Evolutionary conservation across 92 coral and sea anemone genomes (phyloP).

Genomic region (Desmophyllum pertusum): DNA sequence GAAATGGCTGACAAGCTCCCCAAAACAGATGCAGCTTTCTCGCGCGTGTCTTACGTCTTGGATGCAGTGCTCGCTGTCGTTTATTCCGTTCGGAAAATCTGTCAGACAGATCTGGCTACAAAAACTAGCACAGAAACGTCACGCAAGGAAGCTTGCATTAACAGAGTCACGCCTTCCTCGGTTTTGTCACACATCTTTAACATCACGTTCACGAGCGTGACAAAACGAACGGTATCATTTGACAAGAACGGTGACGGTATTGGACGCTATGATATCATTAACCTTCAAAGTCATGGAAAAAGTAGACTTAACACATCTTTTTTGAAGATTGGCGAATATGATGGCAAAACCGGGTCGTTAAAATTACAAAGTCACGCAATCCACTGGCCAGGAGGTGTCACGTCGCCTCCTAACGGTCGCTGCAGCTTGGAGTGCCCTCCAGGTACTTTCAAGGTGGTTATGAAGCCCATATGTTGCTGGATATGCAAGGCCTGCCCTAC

Average conservation of each 20-base stretch:
- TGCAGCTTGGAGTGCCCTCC: slow-evolving; percentile 71
- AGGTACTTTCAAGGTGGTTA: slow-evolving; percentile 59
- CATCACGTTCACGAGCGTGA: slow-evolving; percentile 47
- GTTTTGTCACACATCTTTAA: slow-evolving; percentile 48
- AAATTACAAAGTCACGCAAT: slow-evolving; percentile 19
- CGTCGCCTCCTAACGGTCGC: slow-evolving; percentile 38
- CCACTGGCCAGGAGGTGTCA: slow-evolving; percentile 56
- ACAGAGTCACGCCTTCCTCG: slow-evolving; percentile 24
- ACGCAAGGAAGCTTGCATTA: slow-evolving; percentile 32
- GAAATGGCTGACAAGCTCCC: slow-evolving; percentile 1
- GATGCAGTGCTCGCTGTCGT: slow-evolving; percentile 76
- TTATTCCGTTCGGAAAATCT: slow-evolving; percentile 53
- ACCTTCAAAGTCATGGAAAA: slow-evolving; percentile 17
- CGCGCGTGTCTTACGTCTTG: slow-evolving; percentile 67
- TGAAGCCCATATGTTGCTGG: slow-evolving; percentile 78
- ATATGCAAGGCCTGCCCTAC: slow-evolving; percentile 62
- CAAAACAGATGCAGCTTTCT: slow-evolving; percentile 43
- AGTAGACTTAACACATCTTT: neutral
- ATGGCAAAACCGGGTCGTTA: slow-evolving; percentile 35
- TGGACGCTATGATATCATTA: slow-evolving; percentile 48
- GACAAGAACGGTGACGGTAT: slow-evolving; percentile 64
- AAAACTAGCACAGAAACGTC: neutral
- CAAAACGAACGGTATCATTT: slow-evolving; percentile 52
- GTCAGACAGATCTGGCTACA: slow-evolving; percentile 5
- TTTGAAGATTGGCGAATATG: slow-evolving; percentile 50